Conservation (phyloP, 2,113 vertebrate species). For the Manacus vitellinus region DNA sequence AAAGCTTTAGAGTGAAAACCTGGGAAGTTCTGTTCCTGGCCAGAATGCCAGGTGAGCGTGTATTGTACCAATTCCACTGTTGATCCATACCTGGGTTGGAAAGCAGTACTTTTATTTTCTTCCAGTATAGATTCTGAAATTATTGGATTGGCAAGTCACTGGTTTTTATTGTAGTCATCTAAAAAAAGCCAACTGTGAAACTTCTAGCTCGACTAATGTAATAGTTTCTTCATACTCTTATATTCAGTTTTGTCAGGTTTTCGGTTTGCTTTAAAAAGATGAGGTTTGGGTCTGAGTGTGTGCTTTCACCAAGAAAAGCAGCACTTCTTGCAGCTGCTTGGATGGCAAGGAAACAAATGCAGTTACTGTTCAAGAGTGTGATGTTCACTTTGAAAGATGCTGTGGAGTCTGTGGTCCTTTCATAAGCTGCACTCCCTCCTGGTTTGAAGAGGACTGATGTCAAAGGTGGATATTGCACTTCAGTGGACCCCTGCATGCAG, state of each 20-base stretch:
- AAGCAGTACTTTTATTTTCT: not conserved
- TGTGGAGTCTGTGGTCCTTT: not conserved
- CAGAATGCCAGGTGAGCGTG: not conserved
- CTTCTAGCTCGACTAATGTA: not conserved
- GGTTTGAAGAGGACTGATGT: not conserved
- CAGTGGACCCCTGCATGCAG: not conserved
- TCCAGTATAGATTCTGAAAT: not conserved
- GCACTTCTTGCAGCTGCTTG: not conserved
- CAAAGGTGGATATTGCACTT: not conserved
- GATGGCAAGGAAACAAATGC: not conserved
- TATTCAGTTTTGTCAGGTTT: not conserved
- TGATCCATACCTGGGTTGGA: not conserved
- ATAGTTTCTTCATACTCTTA: not conserved
- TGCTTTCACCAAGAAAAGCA: not conserved
- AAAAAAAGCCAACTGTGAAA: not conserved
- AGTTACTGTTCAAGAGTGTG: not conserved
- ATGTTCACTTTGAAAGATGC: not conserved
- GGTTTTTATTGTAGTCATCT: accelerated
- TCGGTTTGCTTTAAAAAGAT: not conserved
- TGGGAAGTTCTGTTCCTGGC: not conserved
- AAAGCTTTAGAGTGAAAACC: not conserved
- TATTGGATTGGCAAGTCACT: accelerated
- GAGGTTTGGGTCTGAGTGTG: not conserved
- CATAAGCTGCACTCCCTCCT: not conserved
- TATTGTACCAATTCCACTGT: not conserved